Base-by-base conservation (phyloP, 2,113 vertebrate genomes). In the Speoplatyrhinus poulsoni region DNA sequence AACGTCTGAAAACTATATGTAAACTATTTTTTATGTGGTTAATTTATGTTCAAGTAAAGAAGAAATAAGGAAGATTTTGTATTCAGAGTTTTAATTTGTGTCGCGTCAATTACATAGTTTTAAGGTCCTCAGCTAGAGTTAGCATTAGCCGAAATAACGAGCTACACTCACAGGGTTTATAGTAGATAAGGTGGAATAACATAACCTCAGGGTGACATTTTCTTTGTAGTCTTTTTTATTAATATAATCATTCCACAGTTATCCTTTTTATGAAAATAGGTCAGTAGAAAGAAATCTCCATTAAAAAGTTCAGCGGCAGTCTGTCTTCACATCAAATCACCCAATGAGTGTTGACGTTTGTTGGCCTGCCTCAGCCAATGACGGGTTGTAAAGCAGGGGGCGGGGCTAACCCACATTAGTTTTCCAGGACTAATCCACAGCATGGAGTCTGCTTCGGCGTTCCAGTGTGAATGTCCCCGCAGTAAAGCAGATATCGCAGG, bases 261-360 rank as follows among this genome's bases (percentile, higher is more conserved):
- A 80, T 76, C 73, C 77, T 76, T 83, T 76, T 86, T 87, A 88
- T 82, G 84, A 88, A 88, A 88, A 88, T 85, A 86, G 62, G 81
- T 81, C 82, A 81, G 79, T 83, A 80, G 72, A 86, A 86, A 86
- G 76, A 73, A 77, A 76, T 80, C 67, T 80, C 72, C 62, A 79
- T 82, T 83, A 86, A 88, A 88, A 88, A 80, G 82, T 85, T 76
- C 65, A 65, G 63, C 72, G 62, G 80, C 60, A 63, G 69, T 85
- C 77, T 70, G 46, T 65, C 64, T 60, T 60, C 60, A 17, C 26
- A 41, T 75, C 76, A 85, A 83, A 83, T 62, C 33, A 33, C 32
- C 57, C 54, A 55, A 71, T 58, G 68, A 75, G 53, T 19, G 13
- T 67, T 19, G 41, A 12, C 13, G 36, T 4, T 47, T 9, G 36